Evolutionary conservation across 2,888 invertebrate species (phyloP).

Genomic region (Amphipoea oculea): DNA sequence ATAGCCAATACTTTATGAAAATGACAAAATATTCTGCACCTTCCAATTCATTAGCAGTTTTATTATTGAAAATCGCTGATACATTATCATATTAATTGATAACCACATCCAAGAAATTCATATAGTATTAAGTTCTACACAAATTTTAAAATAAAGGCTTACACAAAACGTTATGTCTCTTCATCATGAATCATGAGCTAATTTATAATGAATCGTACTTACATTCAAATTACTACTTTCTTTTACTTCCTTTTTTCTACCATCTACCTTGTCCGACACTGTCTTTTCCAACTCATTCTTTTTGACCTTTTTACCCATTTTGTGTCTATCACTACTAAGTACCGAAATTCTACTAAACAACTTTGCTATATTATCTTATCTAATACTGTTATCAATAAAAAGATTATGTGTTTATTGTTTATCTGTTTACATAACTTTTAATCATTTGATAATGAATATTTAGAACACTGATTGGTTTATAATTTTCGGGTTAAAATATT

Average conservation of each 20-base stretch:
- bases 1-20: not conserved
- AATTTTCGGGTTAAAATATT: not conserved
- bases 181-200: not conserved
- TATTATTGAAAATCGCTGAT: not conserved
- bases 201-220: conserved; percentile 8
- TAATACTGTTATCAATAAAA: conserved; percentile 34
- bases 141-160: not conserved
- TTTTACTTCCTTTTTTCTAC: conserved; percentile 11
- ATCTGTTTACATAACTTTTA: conserved; percentile 63
- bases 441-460: conserved; percentile 38
- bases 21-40: not conserved
- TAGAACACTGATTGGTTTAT: conserved; percentile 43
- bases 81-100: not conserved
- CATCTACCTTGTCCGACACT: not conserved
- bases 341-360: conserved; percentile 42
- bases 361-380: conserved; percentile 38
- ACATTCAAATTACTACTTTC: conserved; percentile 46
- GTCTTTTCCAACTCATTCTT: conserved; percentile 47
- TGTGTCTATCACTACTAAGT: conserved; percentile 1
- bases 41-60: too few species aligned
- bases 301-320: conserved; percentile 61
- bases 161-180: not conserved
- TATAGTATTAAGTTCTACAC: not conserved
- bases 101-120: not conserved
- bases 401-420: conserved; percentile 27